Conservation (phyloP, 2,797 vertebrate species). For the Amniataba percoides region DNA sequence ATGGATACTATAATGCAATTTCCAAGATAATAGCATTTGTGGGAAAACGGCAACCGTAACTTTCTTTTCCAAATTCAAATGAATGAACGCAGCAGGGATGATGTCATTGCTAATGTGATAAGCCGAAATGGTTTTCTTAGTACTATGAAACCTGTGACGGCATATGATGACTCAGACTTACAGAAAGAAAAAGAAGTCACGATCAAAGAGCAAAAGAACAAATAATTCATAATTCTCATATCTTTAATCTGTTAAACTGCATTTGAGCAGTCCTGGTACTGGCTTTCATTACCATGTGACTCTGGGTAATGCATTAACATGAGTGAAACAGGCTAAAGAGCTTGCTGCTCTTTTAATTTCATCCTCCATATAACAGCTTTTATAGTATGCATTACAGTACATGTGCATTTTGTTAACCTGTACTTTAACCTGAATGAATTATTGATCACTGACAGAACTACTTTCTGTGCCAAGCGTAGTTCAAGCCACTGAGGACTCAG, state of each 20-base stretch:
- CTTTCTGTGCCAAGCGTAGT: not conserved
- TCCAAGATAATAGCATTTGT: constrained; percentile 66
- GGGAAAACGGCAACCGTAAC: constrained; percentile 54
- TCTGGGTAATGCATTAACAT: constrained; percentile 31
- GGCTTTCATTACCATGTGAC: not conserved
- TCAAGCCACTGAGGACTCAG: constrained; percentile 24
- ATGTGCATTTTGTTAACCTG: constrained; percentile 36
- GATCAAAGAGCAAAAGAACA: not conserved
- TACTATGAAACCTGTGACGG: constrained; percentile 37
- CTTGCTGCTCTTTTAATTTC: constrained; percentile 4
- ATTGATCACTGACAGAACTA: constrained; percentile 31
- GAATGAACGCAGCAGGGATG: constrained; percentile 55
- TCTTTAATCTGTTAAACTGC: constrained; percentile 9
- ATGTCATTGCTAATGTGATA: constrained; percentile 67
- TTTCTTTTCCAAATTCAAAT: constrained; percentile 56
- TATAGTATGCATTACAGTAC: constrained; percentile 16
- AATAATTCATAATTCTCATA: not conserved
- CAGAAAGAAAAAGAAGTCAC: constrained; percentile 8
- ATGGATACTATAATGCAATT: constrained; percentile 58
- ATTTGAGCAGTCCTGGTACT: not conserved
- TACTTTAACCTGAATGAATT: constrained; percentile 39
- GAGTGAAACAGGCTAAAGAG: constrained; percentile 10
- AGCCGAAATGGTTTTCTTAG: constrained; percentile 41
- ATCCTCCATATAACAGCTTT: constrained; percentile 13
- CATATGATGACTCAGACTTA: constrained; percentile 53